A percentile compares a stretch with the other conserved stretches of the same genome.
These are phyloP conservation scores for Dioctria linearis DNA, from an alignment of 2,888 invertebrate species.

Conservation along the genomic window DNA sequence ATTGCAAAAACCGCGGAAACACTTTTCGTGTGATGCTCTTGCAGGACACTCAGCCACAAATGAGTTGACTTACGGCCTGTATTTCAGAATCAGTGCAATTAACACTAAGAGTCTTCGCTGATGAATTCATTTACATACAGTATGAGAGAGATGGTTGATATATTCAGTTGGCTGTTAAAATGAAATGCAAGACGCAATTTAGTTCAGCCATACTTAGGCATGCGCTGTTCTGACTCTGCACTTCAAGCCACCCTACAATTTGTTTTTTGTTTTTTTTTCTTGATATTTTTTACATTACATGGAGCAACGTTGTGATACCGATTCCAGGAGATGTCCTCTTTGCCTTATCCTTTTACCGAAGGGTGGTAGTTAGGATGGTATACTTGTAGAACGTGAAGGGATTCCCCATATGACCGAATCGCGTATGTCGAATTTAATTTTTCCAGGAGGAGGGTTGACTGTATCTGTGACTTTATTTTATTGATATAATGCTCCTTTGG, in stretches of 20 bases:
- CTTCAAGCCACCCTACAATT: neutral
- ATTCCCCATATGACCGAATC: slow-evolving; percentile 32
- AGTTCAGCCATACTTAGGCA: slow-evolving; percentile 53
- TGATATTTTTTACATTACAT: neutral
- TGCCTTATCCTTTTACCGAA: neutral
- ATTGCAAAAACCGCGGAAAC: slow-evolving; percentile 25
- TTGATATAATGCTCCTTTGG: neutral
- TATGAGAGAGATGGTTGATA: neutral
- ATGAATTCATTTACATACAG: slow-evolving; percentile 58
- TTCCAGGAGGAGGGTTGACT: slow-evolving; percentile 7
- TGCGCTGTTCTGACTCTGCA: slow-evolving; percentile 39
- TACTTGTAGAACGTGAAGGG: neutral
- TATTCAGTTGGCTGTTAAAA: neutral
- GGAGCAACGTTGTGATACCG: slow-evolving; percentile 1
- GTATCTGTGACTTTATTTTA: slow-evolving; percentile 40
- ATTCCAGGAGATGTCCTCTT: neutral
- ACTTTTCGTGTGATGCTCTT: slow-evolving; percentile 34
- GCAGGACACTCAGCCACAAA: slow-evolving; percentile 53
- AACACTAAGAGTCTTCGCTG: slow-evolving; percentile 57
- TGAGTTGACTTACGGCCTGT: slow-evolving; percentile 58
- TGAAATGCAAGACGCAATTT: slow-evolving; percentile 27
- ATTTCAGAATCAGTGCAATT: slow-evolving; percentile 58
- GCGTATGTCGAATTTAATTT: slow-evolving; percentile 49
- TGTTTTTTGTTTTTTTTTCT: neutral
- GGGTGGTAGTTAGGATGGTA: neutral